These are phyloP conservation scores for Oppia nitens DNA, from an alignment of 1,140 invertebrate species.

Conservation along the genomic window DNA sequence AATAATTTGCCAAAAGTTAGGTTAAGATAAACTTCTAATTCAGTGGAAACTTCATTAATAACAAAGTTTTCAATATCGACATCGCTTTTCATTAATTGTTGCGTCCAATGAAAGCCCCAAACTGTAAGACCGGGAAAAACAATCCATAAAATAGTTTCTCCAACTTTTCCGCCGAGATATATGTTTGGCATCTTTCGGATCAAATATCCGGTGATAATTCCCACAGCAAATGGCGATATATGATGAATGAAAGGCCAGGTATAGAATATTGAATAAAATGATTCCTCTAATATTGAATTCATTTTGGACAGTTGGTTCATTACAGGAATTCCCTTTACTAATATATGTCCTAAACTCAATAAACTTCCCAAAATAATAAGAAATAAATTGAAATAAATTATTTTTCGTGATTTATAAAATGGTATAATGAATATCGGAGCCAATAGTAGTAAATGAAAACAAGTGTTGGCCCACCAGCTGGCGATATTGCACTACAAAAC, in stretches of 20 bases:
- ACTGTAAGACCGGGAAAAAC: neutral
- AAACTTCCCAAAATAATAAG: neutral
- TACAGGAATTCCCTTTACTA: constrained; percentile 3
- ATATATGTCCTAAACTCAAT: neutral
- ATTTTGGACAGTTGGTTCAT: constrained; percentile 2
- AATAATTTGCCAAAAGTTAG: constrained; percentile 5
- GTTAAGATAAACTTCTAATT: constrained; percentile 13
- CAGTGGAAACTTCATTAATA: constrained; percentile 17
- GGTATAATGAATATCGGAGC: constrained; percentile 5
- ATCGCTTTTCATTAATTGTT: neutral
- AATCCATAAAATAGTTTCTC: constrained; percentile 3
- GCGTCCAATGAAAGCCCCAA: constrained; percentile 9
- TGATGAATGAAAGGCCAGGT: constrained; percentile 13
- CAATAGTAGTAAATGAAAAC: constrained; percentile 4
- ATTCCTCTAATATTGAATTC: constrained; percentile 5
- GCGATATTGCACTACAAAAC: constrained; percentile 1
- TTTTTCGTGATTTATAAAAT: neutral
- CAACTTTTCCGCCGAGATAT: neutral
- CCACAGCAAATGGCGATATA: constrained; percentile 6
- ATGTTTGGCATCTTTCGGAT: constrained; percentile 6
- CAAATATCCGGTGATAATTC: constrained; percentile 5
- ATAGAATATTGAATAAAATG: constrained; percentile 6
- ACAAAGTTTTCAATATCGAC: constrained; percentile 11
- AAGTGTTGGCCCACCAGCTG: constrained; percentile 3
- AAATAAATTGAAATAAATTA: neutral